Base-by-base conservation (phyloP, 2,888 invertebrate species). In the Caenorhabditis becei region DNA sequence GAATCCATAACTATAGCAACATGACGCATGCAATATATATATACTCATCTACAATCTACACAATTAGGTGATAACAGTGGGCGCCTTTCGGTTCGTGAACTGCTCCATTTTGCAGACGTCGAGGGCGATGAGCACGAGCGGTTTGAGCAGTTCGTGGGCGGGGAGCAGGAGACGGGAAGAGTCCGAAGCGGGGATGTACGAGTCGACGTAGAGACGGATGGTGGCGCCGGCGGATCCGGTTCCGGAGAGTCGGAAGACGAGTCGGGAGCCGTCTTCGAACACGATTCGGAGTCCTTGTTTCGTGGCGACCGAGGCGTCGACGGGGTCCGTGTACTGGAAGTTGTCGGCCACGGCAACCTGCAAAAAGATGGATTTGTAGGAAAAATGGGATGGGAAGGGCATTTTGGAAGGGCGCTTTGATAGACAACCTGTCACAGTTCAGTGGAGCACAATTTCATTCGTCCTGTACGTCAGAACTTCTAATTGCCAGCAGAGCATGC, bases 201-300 rank as follows among this genome's bases (percentile, higher is more conserved):
- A 87, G 92, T 97, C 99, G 82, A 97, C 94, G 92, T 99, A 99
- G 66, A 99, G 91, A 58, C 99, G 94, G 89, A 99, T 95, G 1
- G 99, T 99, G 26, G 99, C 98, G 0, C 99, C 99, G 47, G 95
- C 95, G 91, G 97, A 97, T 83, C 99, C 99, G 0, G 99, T 99
- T 20, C 99, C 99, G 91, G 97, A 97, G 80, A 99, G 93, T 53
- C 99, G 94, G 92, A 95, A 94, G 80, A 99, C 95, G 85, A 99
- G 94, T 58, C 99, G 94, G 0, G 97, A 97, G 1, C 97, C 97
- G 91, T 98, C 97, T 86, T 94, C 94, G 92, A 99, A 98, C 58
- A 97, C 94, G 59, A 99, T 94, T 84, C 98, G 94, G 24, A 99
- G 93, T 66, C 99, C 99, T 95, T 90, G 90, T 44, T 88, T 89